Evolutionary conservation across 2,797 vertebrate genomes (phyloP).

Genomic region (Sarcophilus harrisii): DNA sequence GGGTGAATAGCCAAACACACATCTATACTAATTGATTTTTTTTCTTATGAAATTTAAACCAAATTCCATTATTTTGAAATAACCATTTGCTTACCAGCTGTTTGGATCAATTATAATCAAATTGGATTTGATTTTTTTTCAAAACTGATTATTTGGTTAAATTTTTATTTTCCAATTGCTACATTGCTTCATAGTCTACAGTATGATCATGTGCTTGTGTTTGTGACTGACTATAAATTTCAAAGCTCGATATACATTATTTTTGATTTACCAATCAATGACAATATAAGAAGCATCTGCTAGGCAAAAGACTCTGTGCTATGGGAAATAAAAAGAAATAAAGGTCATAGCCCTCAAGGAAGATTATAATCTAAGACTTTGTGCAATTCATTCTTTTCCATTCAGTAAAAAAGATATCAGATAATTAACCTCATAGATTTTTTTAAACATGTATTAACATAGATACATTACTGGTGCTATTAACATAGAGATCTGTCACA

Average conservation of each 20-base stretch:
- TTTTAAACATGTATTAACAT: constrained; percentile 36
- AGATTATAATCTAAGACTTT: constrained; percentile 27
- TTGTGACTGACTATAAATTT: constrained; percentile 21
- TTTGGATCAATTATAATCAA: constrained; percentile 10
- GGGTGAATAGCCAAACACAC: background rate
- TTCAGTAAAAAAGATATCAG: background rate
- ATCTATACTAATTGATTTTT: background rate
- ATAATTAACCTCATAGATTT: background rate
- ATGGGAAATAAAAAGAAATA: constrained; percentile 11
- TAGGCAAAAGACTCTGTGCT: background rate
- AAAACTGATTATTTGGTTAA: constrained; percentile 40
- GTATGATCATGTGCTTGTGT: background rate
- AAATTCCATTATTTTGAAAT: constrained; percentile 15
- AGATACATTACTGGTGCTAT: background rate
- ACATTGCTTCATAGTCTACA: constrained; percentile 8
- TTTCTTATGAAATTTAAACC: constrained; percentile 30
- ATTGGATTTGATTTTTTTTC: constrained; percentile 18
- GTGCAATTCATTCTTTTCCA: background rate
- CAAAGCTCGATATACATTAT: constrained; percentile 19
- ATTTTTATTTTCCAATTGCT: constrained; percentile 28
- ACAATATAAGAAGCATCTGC: background rate
- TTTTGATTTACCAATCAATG: constrained; percentile 3
- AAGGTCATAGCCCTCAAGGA: constrained; percentile 16
- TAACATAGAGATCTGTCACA: constrained; percentile 56
- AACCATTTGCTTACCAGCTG: constrained; percentile 6